Percentiles rank a stretch among this genome's conserved stretches.
Conservation (phyloP, 2,888 invertebrate species). For the Nephrotoma flavescens region DNA sequence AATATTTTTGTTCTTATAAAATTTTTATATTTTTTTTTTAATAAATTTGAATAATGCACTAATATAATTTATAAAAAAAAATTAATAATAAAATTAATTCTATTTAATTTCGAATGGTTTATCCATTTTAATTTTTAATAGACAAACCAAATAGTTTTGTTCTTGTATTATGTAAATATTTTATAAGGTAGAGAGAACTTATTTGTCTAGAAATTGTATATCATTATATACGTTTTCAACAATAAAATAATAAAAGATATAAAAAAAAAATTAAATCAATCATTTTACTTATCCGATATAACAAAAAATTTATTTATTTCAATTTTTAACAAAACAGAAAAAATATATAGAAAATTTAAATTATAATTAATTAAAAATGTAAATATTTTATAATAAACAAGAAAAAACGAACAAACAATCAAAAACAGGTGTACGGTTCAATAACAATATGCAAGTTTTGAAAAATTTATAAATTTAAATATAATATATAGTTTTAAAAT, state of each 20-base stretch:
- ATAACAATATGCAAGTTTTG: background rate
- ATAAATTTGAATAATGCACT: background rate
- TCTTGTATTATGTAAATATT: background rate
- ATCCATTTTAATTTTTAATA: background rate
- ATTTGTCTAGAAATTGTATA: background rate
- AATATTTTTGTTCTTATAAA: background rate
- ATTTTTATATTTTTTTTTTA: background rate
- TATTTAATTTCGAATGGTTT: background rate
- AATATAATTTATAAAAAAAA: background rate
- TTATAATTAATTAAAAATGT: background rate
- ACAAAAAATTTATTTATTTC: background rate
- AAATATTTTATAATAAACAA: background rate
- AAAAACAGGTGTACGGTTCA: background rate
- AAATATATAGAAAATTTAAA: background rate
- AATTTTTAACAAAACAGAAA: background rate
- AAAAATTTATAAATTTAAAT: background rate
- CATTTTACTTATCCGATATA: background rate
- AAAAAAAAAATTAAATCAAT: background rate
- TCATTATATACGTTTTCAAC: background rate
- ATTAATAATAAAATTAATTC: background rate
- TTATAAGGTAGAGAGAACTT: background rate
- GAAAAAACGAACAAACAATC: background rate
- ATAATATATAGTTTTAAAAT: background rate
- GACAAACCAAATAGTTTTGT: background rate
- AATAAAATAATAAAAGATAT: background rate